A percentile compares a stretch with the other conserved stretches of the same genome.
These are phyloP conservation scores for Paedocypris sp. DNA, from an alignment of 2,113 vertebrate species.

Conservation along the genomic window DNA sequence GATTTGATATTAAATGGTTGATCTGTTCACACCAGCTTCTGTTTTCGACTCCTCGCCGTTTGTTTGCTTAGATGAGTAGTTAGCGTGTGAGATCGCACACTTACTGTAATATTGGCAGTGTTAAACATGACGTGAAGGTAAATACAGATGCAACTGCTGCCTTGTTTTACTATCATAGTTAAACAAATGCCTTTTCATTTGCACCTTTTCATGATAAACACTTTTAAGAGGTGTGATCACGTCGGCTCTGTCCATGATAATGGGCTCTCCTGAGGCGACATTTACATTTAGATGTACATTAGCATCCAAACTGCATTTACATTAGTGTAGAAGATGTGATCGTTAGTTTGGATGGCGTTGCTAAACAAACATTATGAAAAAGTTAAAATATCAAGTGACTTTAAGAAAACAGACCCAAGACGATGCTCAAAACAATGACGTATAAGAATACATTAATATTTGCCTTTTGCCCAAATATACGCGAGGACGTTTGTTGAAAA, in stretches of 20 bases:
- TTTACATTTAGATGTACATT: slow-evolving; percentile 12
- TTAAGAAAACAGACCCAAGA: not conserved
- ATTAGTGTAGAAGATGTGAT: not conserved
- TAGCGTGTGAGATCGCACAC: not conserved
- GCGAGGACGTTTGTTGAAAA: too few species aligned
- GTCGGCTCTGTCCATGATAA: not conserved
- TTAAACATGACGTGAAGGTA: not conserved
- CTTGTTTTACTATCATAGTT: not conserved
- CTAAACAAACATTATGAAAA: not conserved
- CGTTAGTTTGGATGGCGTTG: not conserved
- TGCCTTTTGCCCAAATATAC: too few species aligned
- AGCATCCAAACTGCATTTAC: too few species aligned
- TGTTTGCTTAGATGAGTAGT: not conserved
- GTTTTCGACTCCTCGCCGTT: not conserved
- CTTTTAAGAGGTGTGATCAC: slow-evolving; percentile 1
- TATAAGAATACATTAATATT: too few species aligned
- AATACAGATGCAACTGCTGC: not conserved
- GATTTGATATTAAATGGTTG: not conserved
- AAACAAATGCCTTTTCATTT: slow-evolving; percentile 11
- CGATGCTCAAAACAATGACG: not conserved
- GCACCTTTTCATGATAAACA: not conserved
- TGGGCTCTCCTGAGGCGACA: not conserved
- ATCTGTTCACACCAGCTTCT: not conserved
- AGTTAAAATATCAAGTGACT: not conserved
- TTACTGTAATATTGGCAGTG: not conserved